These are phyloP conservation scores for Hydropsyche tenuis DNA, from an alignment of 1,140 invertebrate species.

Conservation along the genomic window DNA sequence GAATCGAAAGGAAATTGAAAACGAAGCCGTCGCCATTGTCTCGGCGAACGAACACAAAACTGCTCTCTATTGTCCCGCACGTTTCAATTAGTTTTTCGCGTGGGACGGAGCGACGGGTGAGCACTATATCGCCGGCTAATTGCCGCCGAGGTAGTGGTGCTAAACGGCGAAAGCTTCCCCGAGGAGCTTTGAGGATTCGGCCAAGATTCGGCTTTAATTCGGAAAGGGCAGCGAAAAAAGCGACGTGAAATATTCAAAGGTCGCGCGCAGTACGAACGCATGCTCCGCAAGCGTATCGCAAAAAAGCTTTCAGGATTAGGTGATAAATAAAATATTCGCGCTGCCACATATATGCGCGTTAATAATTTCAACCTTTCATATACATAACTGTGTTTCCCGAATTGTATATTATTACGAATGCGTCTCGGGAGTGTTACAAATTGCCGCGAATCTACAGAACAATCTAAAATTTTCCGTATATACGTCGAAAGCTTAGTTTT, in stretches of 20 bases:
- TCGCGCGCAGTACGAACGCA: background rate
- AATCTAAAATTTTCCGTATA: no score
- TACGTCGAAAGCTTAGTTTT: no score
- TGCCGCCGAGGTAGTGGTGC: no score
- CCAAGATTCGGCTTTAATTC: background rate
- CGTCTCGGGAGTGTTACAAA: no score
- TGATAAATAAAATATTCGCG: background rate
- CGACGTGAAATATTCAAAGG: background rate
- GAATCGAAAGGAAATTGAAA: constrained; percentile 41
- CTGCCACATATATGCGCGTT: no score
- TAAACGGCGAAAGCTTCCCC: no score
- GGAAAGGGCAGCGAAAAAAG: background rate
- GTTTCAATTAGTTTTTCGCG: constrained; percentile 31
- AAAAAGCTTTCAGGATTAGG: constrained; percentile 10
- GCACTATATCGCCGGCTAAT: no score
- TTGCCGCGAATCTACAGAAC: no score
- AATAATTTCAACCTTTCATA: no score
- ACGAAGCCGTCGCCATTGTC: background rate
- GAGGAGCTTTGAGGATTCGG: background rate
- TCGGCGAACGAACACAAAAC: constrained; percentile 2
- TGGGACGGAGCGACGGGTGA: background rate
- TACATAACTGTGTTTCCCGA: no score
- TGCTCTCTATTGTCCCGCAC: background rate
- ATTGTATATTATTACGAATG: no score
- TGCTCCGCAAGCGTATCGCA: background rate